Evolutionary conservation across 2,797 vertebrate genomes (phyloP), one percentile per base, ranked within the genome.

Genomic region (Sebastes vulpes): DNA sequence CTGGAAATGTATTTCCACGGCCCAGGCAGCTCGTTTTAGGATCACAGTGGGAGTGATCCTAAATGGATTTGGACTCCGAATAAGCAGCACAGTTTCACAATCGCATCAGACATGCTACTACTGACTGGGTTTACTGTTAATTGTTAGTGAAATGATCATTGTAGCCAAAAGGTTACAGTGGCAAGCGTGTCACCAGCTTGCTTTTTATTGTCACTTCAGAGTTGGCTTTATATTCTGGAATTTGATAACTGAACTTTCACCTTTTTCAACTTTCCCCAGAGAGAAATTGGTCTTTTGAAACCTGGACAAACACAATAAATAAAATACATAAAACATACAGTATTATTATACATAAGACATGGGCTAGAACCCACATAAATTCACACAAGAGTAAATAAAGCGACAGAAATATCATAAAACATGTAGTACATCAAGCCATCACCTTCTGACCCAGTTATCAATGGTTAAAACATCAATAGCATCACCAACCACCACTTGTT

Each of bases 1-100:
- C 64, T 72, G 61, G 2, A 76, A 31, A 29, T 2, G 32, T 50
- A 56, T 73, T 54, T 86, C 54, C 48, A 79, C 5, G n/a, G 28
- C 53, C 21, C 12, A 3, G 23, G 3, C 25, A 10, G 75, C 29
- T 46, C 31, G 31, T 48, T 58, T 69, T 18, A 42, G 31, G 52
- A 64, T 68, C 58, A 28, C 7, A 38, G 8, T 12, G 11, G 63
- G 21, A 54, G 10, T 20, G 18, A 31, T 67, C 28, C 65, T 54
- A 18, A 54, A 67, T 54, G 63, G 63, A 64, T 75, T 70, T 72
- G 35, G 32, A 56, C 29, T 31, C 2, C 0, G 4, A 16, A 31
- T 29, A 26, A 58, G 53, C 29, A 20, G 29, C 16, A 28, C 23
- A 31, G 52, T 57, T 72, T 31, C 26, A 46, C 61, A 60, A 12